These are phyloP conservation scores for Leptoclinus maculatus DNA, from an alignment of 2,797 vertebrate species.

Conservation along the genomic window DNA sequence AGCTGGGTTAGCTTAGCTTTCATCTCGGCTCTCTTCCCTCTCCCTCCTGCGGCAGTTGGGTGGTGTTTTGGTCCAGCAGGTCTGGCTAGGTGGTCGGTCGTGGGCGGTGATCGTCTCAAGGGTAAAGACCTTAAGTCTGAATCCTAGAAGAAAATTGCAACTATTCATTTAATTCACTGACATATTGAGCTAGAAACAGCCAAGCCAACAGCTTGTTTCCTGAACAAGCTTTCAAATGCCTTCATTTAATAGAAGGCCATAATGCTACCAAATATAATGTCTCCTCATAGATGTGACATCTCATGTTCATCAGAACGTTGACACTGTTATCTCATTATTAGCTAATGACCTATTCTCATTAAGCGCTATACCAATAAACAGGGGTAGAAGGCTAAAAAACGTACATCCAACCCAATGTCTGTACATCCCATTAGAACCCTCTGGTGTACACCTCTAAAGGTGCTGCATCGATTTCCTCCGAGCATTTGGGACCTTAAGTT, in stretches of 20 bases:
- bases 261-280: not conserved
- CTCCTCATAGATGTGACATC: not conserved
- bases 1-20: no score
- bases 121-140: not conserved
- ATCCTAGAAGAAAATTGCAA: not conserved
- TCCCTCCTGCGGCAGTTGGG: no score
- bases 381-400: not conserved
- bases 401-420: not conserved
- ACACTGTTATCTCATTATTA: not conserved
- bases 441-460: not conserved
- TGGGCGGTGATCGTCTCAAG: no score
- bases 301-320: not conserved
- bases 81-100: no score
- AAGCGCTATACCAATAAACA: not conserved
- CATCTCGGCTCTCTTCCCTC: no score
- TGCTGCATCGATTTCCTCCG: conserved; percentile 3
- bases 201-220: conserved; percentile 3
- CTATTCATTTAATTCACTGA: conserved; percentile 1
- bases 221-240: not conserved
- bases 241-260: not conserved
- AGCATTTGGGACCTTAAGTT: conserved; percentile 47
- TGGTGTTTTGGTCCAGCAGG: no score
- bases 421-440: not conserved
- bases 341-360: not conserved
- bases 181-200: not conserved